A percentile compares a stretch with the other conserved stretches of the same genome.
These are phyloP conservation scores for Chrysochloris asiatica DNA, from an alignment of 2,113 vertebrate species.

Conservation along the genomic window DNA sequence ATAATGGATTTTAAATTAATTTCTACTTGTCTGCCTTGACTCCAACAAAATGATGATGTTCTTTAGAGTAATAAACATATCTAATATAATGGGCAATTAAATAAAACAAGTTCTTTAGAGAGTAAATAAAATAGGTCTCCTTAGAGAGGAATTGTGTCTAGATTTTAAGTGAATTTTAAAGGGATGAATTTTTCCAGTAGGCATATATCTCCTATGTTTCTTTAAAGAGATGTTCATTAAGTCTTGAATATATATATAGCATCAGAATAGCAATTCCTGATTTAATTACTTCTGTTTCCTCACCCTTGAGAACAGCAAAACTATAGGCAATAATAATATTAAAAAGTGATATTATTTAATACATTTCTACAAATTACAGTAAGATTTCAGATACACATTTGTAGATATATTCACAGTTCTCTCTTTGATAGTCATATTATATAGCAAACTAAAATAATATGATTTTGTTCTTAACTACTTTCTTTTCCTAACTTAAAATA, in stretches of 20 bases:
- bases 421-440: not conserved
- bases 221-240: not conserved
- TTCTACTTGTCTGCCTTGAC: not conserved
- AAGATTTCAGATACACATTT: fast-evolving
- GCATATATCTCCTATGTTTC: not conserved
- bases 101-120: not conserved
- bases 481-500: too few species aligned
- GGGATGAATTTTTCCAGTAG: not conserved
- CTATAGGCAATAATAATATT: not conserved
- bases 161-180: not conserved
- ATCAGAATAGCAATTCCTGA: not conserved
- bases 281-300: not conserved
- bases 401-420: too few species aligned
- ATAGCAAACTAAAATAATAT: not conserved
- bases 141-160: not conserved
- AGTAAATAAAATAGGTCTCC: not conserved
- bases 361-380: not conserved
- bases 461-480: not conserved
- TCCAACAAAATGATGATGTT: not conserved
- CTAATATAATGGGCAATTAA: not conserved
- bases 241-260: not conserved
- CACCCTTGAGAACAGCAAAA: not conserved
- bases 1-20: not conserved
- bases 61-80: not conserved
- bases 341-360: not conserved